Base-by-base conservation (phyloP, 23 tunicate species). In the Corella eumyota region DNA sequence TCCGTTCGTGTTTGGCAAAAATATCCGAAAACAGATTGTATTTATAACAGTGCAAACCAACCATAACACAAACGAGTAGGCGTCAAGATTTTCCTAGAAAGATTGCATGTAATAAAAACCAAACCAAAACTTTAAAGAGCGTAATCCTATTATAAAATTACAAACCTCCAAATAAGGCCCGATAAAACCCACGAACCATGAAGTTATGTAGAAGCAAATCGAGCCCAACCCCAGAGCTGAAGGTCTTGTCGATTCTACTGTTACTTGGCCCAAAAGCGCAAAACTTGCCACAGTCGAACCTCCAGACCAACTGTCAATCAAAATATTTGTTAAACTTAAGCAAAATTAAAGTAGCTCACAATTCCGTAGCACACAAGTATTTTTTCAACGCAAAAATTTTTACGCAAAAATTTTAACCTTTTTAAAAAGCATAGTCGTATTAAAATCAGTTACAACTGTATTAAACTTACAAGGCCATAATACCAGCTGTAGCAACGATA, bases 121-220 rank as follows among this genome's bases (percentile, higher is more conserved):
- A n/a, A n/a, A n/a, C n/a, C n/a, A n/a, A n/a, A n/a, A n/a, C n/a
- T n/a, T n/a, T n/a, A n/a, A n/a, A n/a, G n/a, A n/a, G n/a, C n/a
- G n/a, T n/a, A n/a, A n/a, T n/a, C n/a, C n/a, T n/a, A n/a, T n/a
- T 48, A 2, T 21, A 48, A 3, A 4, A 15, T 26, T 2, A 35
- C 69, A 1, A n/a, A 72, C 90, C 79, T 81, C 74, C n/a, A 81
- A 66, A 72, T 81, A 81, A 3, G 90, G 69, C 17, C 79, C 57
- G 19, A 72, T 32, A 49, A 81, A 81, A 0, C 74, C 69, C 11
- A 65, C 74, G 19, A 81, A 58, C 74, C 76, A 81, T 32, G 72
- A 53, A 0, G 45, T 32, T 17, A 49, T 29, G 79, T 79, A 81
- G 34, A 71, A 32, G 3, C 33, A 40, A 15, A 59, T 48, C 23